Evolutionary conservation across 1,140 invertebrate genomes (phyloP).

Genomic region (Colletes latitarsis): DNA sequence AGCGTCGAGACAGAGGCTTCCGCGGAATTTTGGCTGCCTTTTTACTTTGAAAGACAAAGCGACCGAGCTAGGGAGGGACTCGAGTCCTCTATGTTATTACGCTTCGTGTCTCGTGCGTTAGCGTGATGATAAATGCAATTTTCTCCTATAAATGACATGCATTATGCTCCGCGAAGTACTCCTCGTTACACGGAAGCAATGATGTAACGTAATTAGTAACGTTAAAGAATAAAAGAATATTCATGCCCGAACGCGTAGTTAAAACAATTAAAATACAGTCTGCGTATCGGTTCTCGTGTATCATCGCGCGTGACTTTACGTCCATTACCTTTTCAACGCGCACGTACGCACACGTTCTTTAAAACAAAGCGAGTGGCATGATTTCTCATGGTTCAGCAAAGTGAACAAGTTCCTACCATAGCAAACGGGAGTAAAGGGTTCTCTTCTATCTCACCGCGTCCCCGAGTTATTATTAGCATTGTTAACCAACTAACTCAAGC

Average conservation of each 20-base stretch:
- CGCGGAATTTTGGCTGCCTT: conserved; percentile 59
- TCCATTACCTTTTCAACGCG: too few species aligned
- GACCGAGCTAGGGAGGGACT: conserved; percentile 39
- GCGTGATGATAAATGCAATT: not conserved
- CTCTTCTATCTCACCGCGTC: conserved; percentile 52
- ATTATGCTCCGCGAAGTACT: not conserved
- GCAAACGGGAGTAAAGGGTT: conserved; percentile 62
- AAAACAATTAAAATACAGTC: not conserved
- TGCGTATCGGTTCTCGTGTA: not conserved
- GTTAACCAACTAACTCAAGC: conserved; percentile 78
- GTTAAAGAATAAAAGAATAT: too few species aligned
- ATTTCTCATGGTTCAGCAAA: conserved; percentile 16
- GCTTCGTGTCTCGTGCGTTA: not conserved
- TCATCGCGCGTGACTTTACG: too few species aligned
- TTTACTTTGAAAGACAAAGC: conserved; percentile 73
- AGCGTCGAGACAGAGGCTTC: conserved; percentile 60
- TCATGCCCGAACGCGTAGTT: too few species aligned
- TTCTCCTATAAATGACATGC: not conserved
- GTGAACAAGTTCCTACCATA: not conserved
- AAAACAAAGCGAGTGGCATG: not conserved
- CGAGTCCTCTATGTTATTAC: conserved; percentile 1
- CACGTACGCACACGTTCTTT: not conserved
- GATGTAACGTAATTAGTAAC: too few species aligned
- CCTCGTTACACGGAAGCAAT: too few species aligned
- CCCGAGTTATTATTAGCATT: conserved; percentile 79